A percentile compares a stretch with the other conserved stretches of the same genome.
Conservation (phyloP, 2,113 vertebrate genomes). For the Poecilia latipinna region DNA sequence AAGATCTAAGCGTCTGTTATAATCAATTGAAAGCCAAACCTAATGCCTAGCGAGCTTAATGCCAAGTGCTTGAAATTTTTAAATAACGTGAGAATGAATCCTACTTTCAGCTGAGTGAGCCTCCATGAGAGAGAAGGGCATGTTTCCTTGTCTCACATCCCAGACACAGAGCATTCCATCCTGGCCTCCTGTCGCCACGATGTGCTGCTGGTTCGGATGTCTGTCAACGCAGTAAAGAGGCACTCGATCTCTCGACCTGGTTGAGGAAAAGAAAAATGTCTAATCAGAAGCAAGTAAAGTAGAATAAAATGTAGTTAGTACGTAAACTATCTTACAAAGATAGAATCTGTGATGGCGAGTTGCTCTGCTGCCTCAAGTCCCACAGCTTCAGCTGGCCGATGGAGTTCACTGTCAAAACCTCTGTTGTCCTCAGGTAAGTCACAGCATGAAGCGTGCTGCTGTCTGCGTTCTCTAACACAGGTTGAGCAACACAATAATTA, state of each 20-base stretch:
- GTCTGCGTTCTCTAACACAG: conserved; percentile 90
- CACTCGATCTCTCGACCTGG: conserved; percentile 89
- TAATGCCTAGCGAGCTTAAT: too few relatives aligned
- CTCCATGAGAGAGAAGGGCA: conserved; percentile 93
- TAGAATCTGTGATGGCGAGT: conserved; percentile 91
- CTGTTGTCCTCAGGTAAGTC: conserved; percentile 91
- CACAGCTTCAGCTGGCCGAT: conserved; percentile 97
- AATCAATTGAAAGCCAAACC: too few relatives aligned
- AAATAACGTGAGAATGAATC: conserved; percentile 34
- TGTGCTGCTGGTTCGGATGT: conserved; percentile 96
- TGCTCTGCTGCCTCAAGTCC: conserved; percentile 93
- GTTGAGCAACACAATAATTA: conserved; percentile 2
- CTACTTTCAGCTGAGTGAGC: conserved; percentile 96
- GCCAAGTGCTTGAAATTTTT: not conserved
- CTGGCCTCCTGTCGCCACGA: conserved; percentile 94
- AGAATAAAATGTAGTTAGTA: not conserved
- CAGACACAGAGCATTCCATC: conserved; percentile 97
- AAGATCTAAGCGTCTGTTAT: too few relatives aligned
- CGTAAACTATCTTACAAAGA: conserved; percentile 84
- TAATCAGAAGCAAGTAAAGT: not conserved
- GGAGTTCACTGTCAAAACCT: conserved; percentile 96
- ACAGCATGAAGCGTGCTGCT: conserved; percentile 96
- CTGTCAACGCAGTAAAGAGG: conserved; percentile 95
- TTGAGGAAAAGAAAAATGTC: not conserved
- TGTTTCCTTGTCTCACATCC: conserved; percentile 91